Conservation (phyloP, 37 sponge, comb jelly and placozoan species). For the Eunapius fragilis region DNA sequence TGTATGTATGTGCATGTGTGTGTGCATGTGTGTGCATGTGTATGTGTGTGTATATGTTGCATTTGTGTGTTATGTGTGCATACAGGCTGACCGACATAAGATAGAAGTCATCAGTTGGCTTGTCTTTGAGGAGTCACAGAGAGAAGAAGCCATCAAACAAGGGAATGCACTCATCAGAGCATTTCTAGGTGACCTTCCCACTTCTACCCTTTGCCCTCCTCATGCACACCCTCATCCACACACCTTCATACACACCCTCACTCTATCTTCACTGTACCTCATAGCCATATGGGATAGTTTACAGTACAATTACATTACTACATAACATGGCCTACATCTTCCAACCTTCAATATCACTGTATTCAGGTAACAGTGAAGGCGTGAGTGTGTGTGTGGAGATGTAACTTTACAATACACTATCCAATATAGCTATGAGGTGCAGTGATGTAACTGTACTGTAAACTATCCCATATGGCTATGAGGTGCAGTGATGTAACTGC, state of each 20-base stretch:
- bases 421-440: too few relatives aligned
- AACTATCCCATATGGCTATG: too few relatives aligned
- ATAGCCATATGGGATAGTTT: too few relatives aligned
- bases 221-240: not conserved
- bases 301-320: too few relatives aligned
- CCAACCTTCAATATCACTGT: too few relatives aligned
- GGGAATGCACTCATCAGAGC: constrained; percentile 83
- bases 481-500: too few relatives aligned
- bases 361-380: too few relatives aligned
- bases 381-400: too few relatives aligned
- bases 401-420: too few relatives aligned
- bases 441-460: too few relatives aligned
- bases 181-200: constrained; percentile 64
- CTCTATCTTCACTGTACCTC: too few relatives aligned
- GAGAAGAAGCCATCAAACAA: constrained; percentile 82
- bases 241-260: not conserved
- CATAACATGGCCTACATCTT: too few relatives aligned
- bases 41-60: constrained; percentile 20
- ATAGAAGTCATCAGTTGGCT: constrained; percentile 92
- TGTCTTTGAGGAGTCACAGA: constrained; percentile 84
- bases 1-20: constrained; percentile 7
- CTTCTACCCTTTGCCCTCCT: not conserved
- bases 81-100: constrained; percentile 64
- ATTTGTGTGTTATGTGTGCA: constrained; percentile 13
- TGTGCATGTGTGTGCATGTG: constrained; percentile 27